Conservation (phyloP, 2,113 vertebrate genomes). For the Mormyrus lacerda region DNA sequence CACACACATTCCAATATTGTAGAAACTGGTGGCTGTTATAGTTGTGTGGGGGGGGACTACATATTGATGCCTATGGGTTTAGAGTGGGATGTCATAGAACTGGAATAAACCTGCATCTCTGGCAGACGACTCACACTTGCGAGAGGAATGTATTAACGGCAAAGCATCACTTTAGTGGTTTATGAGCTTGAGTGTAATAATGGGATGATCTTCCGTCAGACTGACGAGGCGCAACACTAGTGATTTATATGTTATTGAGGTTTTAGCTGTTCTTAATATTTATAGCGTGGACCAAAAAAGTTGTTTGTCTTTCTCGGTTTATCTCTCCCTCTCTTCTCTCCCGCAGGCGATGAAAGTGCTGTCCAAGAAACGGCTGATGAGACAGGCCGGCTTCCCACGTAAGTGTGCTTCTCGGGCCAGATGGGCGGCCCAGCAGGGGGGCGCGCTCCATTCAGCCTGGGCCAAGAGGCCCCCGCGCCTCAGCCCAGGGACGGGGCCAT, state of each 20-base stretch:
- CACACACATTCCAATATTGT: too few relatives aligned
- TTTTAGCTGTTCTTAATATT: not conserved
- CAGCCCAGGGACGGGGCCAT: not conserved
- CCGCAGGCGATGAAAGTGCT: slow-evolving; percentile 94
- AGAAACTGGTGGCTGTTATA: too few relatives aligned
- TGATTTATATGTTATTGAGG: not conserved
- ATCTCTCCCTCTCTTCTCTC: not conserved
- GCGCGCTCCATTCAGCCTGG: not conserved
- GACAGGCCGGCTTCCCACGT: slow-evolving; percentile 96
- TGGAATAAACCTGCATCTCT: not conserved
- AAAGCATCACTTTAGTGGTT: not conserved
- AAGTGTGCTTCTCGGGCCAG: slow-evolving; percentile 57
- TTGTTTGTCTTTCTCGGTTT: not conserved
- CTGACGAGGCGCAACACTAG: too few relatives aligned
- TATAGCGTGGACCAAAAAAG: not conserved
- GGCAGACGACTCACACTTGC: not conserved
- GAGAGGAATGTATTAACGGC: not conserved
- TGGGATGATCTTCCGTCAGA: not conserved
- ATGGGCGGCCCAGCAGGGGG: slow-evolving; percentile 37
- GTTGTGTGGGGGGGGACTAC: too few relatives aligned
- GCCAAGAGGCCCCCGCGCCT: not conserved
- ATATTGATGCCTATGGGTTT: too few relatives aligned
- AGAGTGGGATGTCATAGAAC: too few relatives aligned
- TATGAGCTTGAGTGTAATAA: not conserved
- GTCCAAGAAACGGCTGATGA: slow-evolving; percentile 93